A percentile compares a stretch with the other conserved stretches of the same genome.
Evolutionary conservation across 1,140 invertebrate genomes (phyloP).

Genomic region (Calliopsis andreniformis): DNA sequence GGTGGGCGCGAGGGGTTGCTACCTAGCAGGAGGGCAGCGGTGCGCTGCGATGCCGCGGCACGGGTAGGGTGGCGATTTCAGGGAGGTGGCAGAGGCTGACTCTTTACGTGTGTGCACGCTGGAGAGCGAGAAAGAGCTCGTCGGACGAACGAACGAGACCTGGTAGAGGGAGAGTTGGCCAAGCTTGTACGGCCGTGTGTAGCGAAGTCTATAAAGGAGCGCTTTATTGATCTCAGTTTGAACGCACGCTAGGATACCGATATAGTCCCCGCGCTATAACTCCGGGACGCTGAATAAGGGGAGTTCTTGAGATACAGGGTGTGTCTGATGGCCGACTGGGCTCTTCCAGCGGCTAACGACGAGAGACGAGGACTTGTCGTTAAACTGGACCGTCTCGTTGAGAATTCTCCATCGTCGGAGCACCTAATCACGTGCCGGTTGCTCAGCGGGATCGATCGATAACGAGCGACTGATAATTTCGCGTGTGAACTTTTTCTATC

Average conservation of each 20-base stretch:
- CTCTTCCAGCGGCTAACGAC: not conserved
- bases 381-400: too few relatives aligned
- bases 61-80: conserved; percentile 63
- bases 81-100: conserved; percentile 60
- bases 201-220: conserved; percentile 80
- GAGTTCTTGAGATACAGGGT: conserved; percentile 48
- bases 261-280: conserved; percentile 67
- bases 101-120: conserved; percentile 47
- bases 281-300: conserved; percentile 39
- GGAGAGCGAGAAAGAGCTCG: conserved; percentile 25
- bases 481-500: not conserved
- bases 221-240: conserved; percentile 81
- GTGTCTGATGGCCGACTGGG: conserved; percentile 22
- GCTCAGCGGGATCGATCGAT: conserved; percentile 10
- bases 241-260: conserved; percentile 79
- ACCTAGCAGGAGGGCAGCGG: conserved; percentile 50
- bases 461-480: conserved; percentile 13
- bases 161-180: conserved; percentile 64
- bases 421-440: too few relatives aligned
- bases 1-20: conserved; percentile 64
- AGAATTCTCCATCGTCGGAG: too few relatives aligned
- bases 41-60: conserved; percentile 52
- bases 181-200: conserved; percentile 77
- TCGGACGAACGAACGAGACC: not conserved
- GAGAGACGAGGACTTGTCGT: not conserved